Base-by-base conservation (phyloP, 2,888 invertebrate genomes). In the Calliopum simillimum region DNA sequence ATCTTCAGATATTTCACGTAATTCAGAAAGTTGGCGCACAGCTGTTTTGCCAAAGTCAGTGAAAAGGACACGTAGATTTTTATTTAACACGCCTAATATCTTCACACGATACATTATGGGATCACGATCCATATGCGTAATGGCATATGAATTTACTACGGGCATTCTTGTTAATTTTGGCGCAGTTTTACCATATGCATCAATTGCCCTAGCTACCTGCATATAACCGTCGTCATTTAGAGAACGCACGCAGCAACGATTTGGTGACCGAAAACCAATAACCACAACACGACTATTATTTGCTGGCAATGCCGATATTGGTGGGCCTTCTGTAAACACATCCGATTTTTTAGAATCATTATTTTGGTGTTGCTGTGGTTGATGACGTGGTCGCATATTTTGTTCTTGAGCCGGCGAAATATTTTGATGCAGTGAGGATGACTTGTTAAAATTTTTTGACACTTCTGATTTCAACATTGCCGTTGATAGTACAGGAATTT, bases 101-200 rank as follows among this genome's bases (percentile, higher is more conserved):
- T 76, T 74, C 4, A 76, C 76, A 13, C 77, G 75, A 46, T 74
- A 73, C 33, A 65, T 71, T 21, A 71, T 16, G 6, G 72, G 74
- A 43, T 73, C 73, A 2, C 61, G 3, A 16, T 74, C 72, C 41
- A 68, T 70, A 4, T 72, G 61, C 0, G 73, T 67, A 19, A 77
- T 75, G 21, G 75, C 77, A 12, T 71, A 74, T 16, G 73, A 59
- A 69, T 71, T 72, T 16, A 58, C 43, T 13, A 53, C 11, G 0
- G 77, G 76, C 43, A 71, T 51, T 2, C 8, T 44, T 19, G 55
- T 69, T 6, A 77, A 23, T 0, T 69, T 68, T 1, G 53, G 67
- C 1, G 74, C 75, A 11, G 49, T 62, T 56, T 62, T 68, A 0
- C 76, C 77, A 43, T 55, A 72, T 0, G 68, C 59, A 59, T 76